phyloP scores from a whole-genome alignment of 2,797 vertebrate genomes.

The Ceyx erithaca region DNA sequence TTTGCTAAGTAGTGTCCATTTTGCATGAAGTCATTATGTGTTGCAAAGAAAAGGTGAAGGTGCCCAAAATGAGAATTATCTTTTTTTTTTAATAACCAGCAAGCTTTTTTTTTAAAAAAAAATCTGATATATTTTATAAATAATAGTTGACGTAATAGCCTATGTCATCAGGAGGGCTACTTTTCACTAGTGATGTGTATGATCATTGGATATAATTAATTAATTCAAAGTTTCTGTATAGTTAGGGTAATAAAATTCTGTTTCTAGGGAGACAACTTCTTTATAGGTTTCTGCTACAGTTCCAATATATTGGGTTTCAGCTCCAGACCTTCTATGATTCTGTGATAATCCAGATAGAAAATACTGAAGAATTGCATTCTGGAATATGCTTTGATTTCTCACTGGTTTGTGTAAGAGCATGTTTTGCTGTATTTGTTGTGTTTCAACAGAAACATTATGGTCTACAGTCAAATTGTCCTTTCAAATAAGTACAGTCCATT shows the following conservation, averaged over 20 bases:
- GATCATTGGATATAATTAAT: background rate
- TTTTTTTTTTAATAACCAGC: background rate
- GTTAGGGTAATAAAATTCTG: background rate
- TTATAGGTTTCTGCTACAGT: background rate
- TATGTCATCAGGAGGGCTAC: background rate
- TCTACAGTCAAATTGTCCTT: background rate
- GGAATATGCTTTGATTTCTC: background rate
- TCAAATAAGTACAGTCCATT: background rate
- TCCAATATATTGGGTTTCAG: background rate
- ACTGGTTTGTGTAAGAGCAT: background rate
- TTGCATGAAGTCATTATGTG: background rate
- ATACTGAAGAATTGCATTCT: background rate
- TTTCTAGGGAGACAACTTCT: background rate
- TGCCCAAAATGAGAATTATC: background rate
- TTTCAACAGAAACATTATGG: background rate
- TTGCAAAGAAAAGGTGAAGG: background rate
- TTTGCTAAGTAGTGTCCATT: background rate
- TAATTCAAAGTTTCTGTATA: background rate
- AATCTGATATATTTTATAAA: background rate
- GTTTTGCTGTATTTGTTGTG: background rate
- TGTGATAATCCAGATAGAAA: background rate
- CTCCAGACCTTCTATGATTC: fast-evolving
- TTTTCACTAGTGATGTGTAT: background rate
- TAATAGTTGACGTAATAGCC: background rate
- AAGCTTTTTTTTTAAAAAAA: background rate